These are phyloP conservation scores for Thysanoteuthis rhombus DNA, from an alignment of 2,888 invertebrate species.

Conservation along the genomic window DNA sequence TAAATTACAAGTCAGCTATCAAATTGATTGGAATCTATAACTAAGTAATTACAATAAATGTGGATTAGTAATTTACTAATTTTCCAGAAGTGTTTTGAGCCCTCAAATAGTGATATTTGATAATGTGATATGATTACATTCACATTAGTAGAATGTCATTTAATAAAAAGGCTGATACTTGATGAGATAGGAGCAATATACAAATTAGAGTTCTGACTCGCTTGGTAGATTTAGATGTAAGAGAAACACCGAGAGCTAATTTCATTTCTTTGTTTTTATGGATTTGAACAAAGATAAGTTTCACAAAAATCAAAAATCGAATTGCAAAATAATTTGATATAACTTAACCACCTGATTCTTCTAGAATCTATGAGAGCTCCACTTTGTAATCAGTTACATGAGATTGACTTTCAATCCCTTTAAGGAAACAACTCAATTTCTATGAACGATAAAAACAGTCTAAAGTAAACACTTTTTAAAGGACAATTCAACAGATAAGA, in stretches of 20 bases:
- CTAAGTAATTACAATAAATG: background rate
- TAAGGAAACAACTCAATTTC: background rate
- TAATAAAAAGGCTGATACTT: background rate
- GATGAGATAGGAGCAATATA: background rate
- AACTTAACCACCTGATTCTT: background rate
- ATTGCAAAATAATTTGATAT: background rate
- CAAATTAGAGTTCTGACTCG: background rate
- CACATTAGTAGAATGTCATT: background rate
- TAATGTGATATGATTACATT: background rate
- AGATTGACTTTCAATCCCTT: background rate
- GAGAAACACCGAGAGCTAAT: background rate
- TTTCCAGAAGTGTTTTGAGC: background rate
- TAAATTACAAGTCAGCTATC: too few species aligned
- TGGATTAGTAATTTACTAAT: background rate
- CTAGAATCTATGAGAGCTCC: background rate
- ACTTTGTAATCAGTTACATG: background rate
- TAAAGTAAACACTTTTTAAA: background rate
- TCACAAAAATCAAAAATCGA: background rate
- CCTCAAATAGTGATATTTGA: background rate
- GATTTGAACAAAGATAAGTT: background rate
- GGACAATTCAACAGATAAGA: background rate
- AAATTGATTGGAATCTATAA: too few species aligned
- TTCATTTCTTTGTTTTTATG: background rate
- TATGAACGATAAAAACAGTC: background rate
- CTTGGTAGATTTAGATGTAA: background rate